Evolutionary conservation across 2,888 invertebrate genomes (phyloP), one percentile per base, ranked within the genome.

Genomic region (Strigamia transsilvanica): DNA sequence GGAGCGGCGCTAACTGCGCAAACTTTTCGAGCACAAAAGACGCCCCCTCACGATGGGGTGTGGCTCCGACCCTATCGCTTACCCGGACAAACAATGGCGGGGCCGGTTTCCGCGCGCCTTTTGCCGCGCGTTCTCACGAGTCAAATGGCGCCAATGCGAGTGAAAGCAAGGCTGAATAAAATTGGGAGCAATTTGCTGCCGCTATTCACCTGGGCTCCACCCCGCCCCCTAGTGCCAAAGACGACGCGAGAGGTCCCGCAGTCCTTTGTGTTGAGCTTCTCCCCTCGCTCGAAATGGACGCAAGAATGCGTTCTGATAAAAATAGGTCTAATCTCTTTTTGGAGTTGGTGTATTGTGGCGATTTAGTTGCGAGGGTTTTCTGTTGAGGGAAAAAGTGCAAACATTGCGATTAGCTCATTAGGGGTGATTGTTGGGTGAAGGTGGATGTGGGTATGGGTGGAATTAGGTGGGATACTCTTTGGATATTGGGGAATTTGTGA

Each of bases 11-110:
- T 51, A n/a, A 51, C 13, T n/a, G 13, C 51, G 34, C 51, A 6
- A 51, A 51, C 51, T 34, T 51, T 51, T 51, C 5, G 51, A 6
- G 10, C n/a, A 51, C 51, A 51, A 51, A 51, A 51, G 51, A 13
- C 51, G 51, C 51, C 51, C 51, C 51, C 51, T 51, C 51, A 51
- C 51, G 51, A n/a, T 51, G 51, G 51, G 51, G 51, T 51, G 51
- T 51, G 51, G 51, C 51, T 34, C 51, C 51, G 51, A 51, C 51
- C 51, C 51, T 51, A 51, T 51, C 51, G 51, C 51, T 51, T 51
- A 51, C 51, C 51, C 51, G n/a, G 15, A 51, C 51, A 51, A 51
- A 51, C 51, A 51, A 51, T 51, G 51, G 51, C 51, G 51, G 51
- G 15, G 51, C 51, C 51, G 51, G 51, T 51, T 51, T 51, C 51